Evolutionary conservation across 2,888 invertebrate genomes (phyloP).

Genomic region (Trachelus iudaicus): DNA sequence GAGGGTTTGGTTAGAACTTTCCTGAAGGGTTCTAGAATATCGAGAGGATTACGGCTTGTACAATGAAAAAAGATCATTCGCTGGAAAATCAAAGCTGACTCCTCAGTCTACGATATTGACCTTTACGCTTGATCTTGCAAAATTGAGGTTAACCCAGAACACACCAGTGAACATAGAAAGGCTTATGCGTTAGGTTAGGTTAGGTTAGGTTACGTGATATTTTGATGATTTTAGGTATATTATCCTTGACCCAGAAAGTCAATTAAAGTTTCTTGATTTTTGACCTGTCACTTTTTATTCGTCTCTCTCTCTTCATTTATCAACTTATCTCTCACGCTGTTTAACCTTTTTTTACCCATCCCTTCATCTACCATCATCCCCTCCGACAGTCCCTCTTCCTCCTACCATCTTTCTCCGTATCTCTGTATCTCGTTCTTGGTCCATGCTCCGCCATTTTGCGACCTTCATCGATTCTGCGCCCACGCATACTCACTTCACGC

Average conservation of each 20-base stretch:
- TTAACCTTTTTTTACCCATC: not conserved
- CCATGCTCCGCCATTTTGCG: conserved; percentile 56
- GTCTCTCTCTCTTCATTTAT: conserved; percentile 21
- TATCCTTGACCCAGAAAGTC: conserved; percentile 56
- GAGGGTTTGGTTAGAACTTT: not conserved
- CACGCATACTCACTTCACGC: conserved; percentile 57
- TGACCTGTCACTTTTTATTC: conserved; percentile 46
- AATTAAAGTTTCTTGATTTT: conserved; percentile 33
- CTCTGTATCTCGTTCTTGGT: not conserved
- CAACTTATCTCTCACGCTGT: not conserved
- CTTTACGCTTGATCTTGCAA: not conserved
- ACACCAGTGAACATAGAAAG: not conserved
- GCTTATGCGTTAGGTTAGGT: not conserved
- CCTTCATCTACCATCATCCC: not conserved
- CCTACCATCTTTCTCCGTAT: conserved; percentile 26
- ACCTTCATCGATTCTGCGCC: conserved; percentile 60
- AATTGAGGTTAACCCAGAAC: not conserved
- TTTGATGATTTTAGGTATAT: conserved; percentile 12
- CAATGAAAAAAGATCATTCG: not conserved
- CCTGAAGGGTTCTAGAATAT: not conserved
- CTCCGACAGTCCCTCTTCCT: conserved; percentile 18
- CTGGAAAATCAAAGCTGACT: not conserved
- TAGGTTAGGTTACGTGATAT: not conserved
- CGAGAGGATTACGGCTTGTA: not conserved
- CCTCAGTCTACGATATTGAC: not conserved